Conservation (phyloP, 2,888 invertebrate species). For the Sinodicranocentrus sp. region DNA sequence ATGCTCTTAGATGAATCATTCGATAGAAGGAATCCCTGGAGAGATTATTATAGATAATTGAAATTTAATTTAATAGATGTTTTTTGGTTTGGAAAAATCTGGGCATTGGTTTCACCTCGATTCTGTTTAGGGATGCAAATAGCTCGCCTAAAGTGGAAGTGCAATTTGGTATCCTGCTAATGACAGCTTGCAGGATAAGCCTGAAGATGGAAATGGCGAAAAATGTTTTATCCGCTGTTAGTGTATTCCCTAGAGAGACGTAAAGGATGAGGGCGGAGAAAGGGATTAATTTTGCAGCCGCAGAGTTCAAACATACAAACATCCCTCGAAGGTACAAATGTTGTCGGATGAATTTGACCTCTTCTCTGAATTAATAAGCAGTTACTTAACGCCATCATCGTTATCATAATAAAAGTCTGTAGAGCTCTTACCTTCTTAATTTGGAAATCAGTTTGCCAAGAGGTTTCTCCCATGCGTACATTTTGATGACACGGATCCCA, state of each 20-base stretch:
- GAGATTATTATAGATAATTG: too few species aligned
- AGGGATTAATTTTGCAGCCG: conserved; percentile 78
- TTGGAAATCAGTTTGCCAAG: conserved; percentile 79
- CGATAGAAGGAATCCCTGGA: too few species aligned
- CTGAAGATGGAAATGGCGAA: too few species aligned
- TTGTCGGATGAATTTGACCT: conserved; percentile 84
- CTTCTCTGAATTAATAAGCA: conserved; percentile 80
- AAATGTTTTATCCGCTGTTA: conserved; percentile 59
- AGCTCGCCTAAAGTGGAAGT: conserved; percentile 81
- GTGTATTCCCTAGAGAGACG: conserved; percentile 31
- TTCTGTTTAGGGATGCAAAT: conserved; percentile 20
- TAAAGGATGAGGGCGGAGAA: conserved; percentile 48
- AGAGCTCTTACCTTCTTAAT: conserved; percentile 32
- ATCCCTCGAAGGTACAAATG: conserved; percentile 84
- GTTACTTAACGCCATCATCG: background rate
- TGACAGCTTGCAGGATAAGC: too few species aligned
- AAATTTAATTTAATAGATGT: too few species aligned
- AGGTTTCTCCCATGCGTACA: conserved; percentile 83
- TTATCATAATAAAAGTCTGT: background rate
- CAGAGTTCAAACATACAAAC: conserved; percentile 85
- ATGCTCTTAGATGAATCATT: too few species aligned
- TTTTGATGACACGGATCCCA: conserved; percentile 83
- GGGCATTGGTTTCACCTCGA: background rate
- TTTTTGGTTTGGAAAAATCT: too few species aligned
- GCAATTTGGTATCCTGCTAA: conserved; percentile 44